Conservation (phyloP, 1,140 invertebrate genomes). For the Drosophila mauritiana region DNA sequence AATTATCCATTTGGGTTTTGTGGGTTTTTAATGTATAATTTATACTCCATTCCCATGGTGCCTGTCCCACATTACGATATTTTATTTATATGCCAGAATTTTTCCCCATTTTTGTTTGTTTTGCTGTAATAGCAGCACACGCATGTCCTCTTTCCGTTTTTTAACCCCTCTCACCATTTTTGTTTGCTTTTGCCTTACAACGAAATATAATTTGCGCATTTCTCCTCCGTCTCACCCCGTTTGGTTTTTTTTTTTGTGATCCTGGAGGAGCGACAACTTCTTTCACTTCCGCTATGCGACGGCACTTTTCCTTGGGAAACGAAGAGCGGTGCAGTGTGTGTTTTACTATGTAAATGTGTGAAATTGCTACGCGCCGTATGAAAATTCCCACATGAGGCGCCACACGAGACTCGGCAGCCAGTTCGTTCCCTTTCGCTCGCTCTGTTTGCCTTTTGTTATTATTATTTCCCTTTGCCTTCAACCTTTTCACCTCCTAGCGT, state of each 20-base stretch:
- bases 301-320: constrained; percentile 65
- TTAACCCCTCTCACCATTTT: constrained; percentile 21
- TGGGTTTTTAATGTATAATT: constrained; percentile 50
- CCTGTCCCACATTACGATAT: constrained; percentile 50
- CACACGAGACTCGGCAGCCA: constrained; percentile 41
- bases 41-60: constrained; percentile 43
- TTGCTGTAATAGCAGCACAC: constrained; percentile 63
- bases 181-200: constrained; percentile 69
- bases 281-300: constrained; percentile 77
- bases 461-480: constrained; percentile 73
- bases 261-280: constrained; percentile 58
- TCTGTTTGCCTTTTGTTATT: constrained; percentile 80
- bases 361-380: constrained; percentile 78
- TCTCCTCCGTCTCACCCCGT: not conserved
- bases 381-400: constrained; percentile 76
- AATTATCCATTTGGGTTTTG: constrained; percentile 40
- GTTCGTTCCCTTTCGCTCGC: constrained; percentile 12
- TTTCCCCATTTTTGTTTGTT: constrained; percentile 55
- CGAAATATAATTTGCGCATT: constrained; percentile 75
- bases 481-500: constrained; percentile 38
- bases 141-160: constrained; percentile 9
- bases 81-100: constrained; percentile 55
- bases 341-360: constrained; percentile 82
- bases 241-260: constrained; percentile 26
- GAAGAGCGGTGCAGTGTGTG: constrained; percentile 51